These are phyloP conservation scores for Scaptomyza flava DNA, from an alignment of 2,888 invertebrate genomes.

Conservation along the genomic window DNA sequence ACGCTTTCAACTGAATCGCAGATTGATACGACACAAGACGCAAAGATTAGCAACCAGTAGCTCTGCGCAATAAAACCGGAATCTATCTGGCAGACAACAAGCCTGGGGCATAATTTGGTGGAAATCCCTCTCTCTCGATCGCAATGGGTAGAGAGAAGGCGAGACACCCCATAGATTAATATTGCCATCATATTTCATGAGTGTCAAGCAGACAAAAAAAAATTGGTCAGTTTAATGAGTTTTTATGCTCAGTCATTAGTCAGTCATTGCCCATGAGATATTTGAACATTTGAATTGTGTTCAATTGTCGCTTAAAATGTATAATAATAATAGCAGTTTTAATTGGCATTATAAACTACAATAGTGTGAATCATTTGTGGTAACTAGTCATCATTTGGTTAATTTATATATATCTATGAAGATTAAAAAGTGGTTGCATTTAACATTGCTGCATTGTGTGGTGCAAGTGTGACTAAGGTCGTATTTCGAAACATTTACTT, in stretches of 20 bases:
- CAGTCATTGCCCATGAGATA: constrained; percentile 56
- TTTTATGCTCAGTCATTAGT: constrained; percentile 60
- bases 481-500: not conserved
- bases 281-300: constrained; percentile 31
- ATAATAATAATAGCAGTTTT: constrained; percentile 19
- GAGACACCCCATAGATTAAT: constrained; percentile 31
- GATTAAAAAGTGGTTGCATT: too few species aligned
- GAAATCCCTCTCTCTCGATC: constrained; percentile 19
- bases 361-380: constrained; percentile 46
- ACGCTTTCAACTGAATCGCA: constrained; percentile 48
- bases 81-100: constrained; percentile 16
- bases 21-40: constrained; percentile 55
- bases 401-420: too few species aligned
- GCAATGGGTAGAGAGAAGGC: constrained; percentile 9
- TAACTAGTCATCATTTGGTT: constrained; percentile 31
- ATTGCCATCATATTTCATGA: constrained; percentile 45
- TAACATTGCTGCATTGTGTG: too few species aligned
- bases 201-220: constrained; percentile 16
- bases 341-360: constrained; percentile 29
- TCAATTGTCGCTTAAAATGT: constrained; percentile 32
- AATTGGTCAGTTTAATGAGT: constrained; percentile 71
- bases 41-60: constrained; percentile 58
- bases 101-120: constrained; percentile 40
- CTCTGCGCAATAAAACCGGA: constrained; percentile 34
- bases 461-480: constrained; percentile 13